Evolutionary conservation across 2,113 vertebrate genomes (phyloP).

Genomic region (Sebastes schlegelii): DNA sequence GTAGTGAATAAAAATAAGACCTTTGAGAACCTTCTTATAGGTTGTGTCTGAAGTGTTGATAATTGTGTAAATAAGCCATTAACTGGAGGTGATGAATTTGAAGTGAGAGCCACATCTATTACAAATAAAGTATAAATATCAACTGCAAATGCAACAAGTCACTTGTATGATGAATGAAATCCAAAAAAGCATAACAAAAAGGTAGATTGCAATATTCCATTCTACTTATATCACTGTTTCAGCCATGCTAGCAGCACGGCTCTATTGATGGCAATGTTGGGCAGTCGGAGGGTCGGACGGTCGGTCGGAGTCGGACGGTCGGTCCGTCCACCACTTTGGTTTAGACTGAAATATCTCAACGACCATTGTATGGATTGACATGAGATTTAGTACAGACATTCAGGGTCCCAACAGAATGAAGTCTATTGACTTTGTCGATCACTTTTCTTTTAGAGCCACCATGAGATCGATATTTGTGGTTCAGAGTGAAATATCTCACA

Average conservation of each 20-base stretch:
- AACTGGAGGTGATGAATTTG: slow-evolving; percentile 12
- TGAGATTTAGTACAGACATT: not conserved
- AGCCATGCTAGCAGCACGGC: not conserved
- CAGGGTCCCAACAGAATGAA: too few species aligned
- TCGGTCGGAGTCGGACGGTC: too few species aligned
- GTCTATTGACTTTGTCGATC: not conserved
- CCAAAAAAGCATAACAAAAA: not conserved
- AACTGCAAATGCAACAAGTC: not conserved
- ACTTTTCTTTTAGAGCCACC: not conserved
- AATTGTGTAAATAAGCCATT: not conserved
- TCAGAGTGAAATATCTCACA: too few species aligned
- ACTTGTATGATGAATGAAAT: not conserved
- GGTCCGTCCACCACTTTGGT: not conserved
- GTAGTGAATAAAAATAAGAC: too few species aligned
- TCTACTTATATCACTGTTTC: not conserved
- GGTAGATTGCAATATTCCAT: not conserved
- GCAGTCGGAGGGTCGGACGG: too few species aligned
- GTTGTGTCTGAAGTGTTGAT: not conserved
- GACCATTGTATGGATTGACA: not conserved
- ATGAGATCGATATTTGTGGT: not conserved
- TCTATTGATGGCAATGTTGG: not conserved
- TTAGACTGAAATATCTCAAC: not conserved
- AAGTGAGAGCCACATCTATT: not conserved
- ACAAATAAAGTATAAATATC: slow-evolving; percentile 4
- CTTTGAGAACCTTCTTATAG: slow-evolving; percentile 17